A percentile compares a stretch with the other conserved stretches of the same genome.
These are phyloP conservation scores for Rhodinocichla rosea DNA, from an alignment of 2,113 vertebrate genomes.

Conservation along the genomic window DNA sequence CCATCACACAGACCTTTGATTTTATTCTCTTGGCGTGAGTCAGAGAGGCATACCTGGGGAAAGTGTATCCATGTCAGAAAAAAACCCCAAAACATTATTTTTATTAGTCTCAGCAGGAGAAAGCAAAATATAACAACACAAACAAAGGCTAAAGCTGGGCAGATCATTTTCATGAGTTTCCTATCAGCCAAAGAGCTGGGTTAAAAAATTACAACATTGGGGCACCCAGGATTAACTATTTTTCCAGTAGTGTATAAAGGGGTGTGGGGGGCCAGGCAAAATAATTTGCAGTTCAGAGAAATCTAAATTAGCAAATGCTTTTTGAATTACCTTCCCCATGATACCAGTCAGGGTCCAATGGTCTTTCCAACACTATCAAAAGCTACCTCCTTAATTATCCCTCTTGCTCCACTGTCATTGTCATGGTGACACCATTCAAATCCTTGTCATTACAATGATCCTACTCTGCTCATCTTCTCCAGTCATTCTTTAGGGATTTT, in stretches of 20 bases:
- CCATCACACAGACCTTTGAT: not conserved
- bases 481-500: not conserved
- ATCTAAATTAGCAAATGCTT: not conserved
- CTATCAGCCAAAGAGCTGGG: not conserved
- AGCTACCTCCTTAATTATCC: not conserved
- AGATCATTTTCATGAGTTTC: not conserved
- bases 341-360: not conserved
- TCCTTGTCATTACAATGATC: not conserved
- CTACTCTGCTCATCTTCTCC: not conserved
- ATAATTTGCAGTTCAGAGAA: not conserved
- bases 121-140: not conserved
- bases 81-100: not conserved
- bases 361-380: not conserved
- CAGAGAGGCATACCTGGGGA: fast-evolving
- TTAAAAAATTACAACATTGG: not conserved
- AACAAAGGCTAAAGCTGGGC: not conserved
- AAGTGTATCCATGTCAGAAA: not conserved
- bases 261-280: not conserved
- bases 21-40: not conserved
- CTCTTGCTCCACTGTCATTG: not conserved
- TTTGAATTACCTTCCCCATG: not conserved
- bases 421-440: not conserved
- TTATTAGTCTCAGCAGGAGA: not conserved
- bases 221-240: not conserved
- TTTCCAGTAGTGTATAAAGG: not conserved